Evolutionary conservation across 2,888 invertebrate genomes (phyloP), one percentile per base, ranked within the genome.

Genomic region (Gari tellinella): DNA sequence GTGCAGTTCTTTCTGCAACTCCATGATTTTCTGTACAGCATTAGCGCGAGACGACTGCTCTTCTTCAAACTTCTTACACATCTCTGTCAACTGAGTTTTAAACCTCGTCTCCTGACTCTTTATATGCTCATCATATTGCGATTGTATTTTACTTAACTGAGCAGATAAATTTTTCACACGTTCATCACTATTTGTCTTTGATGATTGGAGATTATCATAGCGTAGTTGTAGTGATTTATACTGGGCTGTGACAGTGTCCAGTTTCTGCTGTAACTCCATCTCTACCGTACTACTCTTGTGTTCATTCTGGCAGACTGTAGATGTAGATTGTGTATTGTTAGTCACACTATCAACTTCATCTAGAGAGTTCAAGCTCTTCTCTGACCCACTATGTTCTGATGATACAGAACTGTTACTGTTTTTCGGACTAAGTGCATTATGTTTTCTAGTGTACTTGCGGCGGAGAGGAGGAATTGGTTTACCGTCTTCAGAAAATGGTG

Each of bases 11-110:
- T 80, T 62, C 65, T 89, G 87, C n/a, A 91, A 66, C 4, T 69
- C 65, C 8, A 89, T 76, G 7, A 88, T 81, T 57, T 82, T 74
- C 15, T 81, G 69, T 38, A 90, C 84, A 37, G 90, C 89, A 21
- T 88, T 83, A 19, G 82, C 82, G 23, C 82, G 80, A n/a, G 85
- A 80, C 4, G 58, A 46, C 37, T 75, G 82, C 72, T 90, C 89
- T n/a, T 65, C 72, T 15, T 83, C 80, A 43, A 90, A 49, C 56
- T 87, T 84, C 15, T 64, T 48, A 37, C 79, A 74, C 26, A 89
- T 60, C 14, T 83, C 82, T 17, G 79, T 55, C 14, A 86, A 38
- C 46, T 86, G 69, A n/a, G 49, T 60, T 57, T 79, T 73, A 64
- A 83, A 76, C 40, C 66, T 72, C 14, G 66, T 55, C 43, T 88